These are phyloP conservation scores for Mandrillus leucophaeus DNA, from an alignment of 2,113 vertebrate species.

Conservation along the genomic window DNA sequence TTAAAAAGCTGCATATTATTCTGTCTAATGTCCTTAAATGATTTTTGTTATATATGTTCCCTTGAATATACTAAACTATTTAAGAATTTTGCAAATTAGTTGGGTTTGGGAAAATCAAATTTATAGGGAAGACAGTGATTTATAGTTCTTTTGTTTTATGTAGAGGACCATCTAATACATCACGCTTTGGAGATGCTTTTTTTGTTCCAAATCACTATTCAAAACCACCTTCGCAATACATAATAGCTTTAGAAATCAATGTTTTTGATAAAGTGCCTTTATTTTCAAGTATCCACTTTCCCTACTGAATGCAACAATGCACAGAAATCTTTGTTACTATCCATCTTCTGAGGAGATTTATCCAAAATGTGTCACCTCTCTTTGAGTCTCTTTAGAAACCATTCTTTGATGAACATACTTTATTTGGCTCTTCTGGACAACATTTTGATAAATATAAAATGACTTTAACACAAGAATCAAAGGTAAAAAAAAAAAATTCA, in stretches of 20 bases:
- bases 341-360: neutral
- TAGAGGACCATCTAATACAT: neutral
- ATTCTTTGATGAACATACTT: neutral
- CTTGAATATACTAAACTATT: neutral
- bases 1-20: neutral
- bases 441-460: conserved; percentile 38
- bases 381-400: neutral
- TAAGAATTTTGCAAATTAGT: neutral
- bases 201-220: conserved; percentile 31
- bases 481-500: neutral
- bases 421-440: neutral
- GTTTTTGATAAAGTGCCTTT: conserved; percentile 23
- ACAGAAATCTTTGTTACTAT: neutral
- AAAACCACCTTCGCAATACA: neutral
- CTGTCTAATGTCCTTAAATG: neutral
- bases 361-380: neutral
- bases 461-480: neutral
- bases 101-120: neutral
- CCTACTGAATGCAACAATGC: neutral
- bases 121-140: neutral
- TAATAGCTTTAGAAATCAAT: conserved; percentile 34
- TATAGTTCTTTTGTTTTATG: neutral
- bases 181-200: neutral
- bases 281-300: neutral
- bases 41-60: neutral